A percentile compares a stretch with the other conserved stretches of the same genome.
These are phyloP conservation scores for Daubentonia madagascariensis DNA, from an alignment of 2,113 vertebrate species.

Conservation along the genomic window DNA sequence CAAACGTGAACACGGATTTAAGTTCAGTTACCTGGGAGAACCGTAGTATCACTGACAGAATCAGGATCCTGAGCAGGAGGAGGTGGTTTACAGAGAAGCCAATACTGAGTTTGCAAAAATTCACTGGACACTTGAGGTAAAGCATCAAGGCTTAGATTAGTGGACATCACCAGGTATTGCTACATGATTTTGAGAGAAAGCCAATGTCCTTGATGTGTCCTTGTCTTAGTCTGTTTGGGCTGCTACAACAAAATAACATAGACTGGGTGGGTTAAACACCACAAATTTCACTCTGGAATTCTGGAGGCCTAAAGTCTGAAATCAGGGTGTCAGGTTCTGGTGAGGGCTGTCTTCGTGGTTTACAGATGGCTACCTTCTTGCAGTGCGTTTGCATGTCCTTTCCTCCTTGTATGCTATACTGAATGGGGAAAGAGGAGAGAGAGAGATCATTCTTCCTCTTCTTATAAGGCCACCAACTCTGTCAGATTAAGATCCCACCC, in stretches of 20 bases:
- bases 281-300: neutral
- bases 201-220: neutral
- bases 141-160: neutral
- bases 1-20: neutral
- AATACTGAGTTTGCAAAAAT: neutral
- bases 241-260: neutral
- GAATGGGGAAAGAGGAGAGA: neutral
- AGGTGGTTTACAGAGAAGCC: neutral
- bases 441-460: neutral
- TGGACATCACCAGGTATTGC: neutral
- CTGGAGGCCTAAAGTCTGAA: neutral
- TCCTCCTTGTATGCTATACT: neutral
- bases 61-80: neutral
- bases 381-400: neutral
- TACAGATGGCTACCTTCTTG: neutral
- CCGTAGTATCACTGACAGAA: neutral
- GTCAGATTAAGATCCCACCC: neutral
- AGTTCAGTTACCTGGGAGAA: neutral
- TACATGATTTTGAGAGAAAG: neutral
- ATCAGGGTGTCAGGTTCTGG: neutral
- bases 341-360: neutral
- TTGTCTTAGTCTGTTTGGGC: neutral
- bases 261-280: neutral
- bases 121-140: neutral
- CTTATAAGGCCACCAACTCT: neutral